These are phyloP conservation scores for Brachyptera risi DNA, from an alignment of 2,888 invertebrate species.

Conservation along the genomic window DNA sequence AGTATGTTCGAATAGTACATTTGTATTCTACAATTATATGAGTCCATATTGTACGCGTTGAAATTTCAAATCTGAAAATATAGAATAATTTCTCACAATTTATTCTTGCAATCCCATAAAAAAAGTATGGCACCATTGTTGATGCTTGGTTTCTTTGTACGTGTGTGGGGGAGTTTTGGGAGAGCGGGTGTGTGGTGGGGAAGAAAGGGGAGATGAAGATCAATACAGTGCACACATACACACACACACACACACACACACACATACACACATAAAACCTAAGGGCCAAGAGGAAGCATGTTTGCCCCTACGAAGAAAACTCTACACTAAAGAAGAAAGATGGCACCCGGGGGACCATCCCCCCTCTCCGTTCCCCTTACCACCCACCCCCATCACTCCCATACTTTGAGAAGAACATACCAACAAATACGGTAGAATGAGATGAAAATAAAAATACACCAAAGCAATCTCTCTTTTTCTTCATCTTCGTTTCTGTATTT, in stretches of 20 bases:
- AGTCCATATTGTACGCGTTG: too few species aligned
- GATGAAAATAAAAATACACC: neutral
- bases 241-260: neutral
- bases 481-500: neutral
- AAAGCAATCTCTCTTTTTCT: neutral
- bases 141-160: conserved; percentile 3
- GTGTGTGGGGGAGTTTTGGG: too few species aligned
- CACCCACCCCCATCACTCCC: neutral
- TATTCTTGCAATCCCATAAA: neutral
- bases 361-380: neutral
- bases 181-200: neutral
- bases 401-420: neutral
- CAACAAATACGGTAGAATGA: neutral
- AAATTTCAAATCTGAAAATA: too few species aligned
- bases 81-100: neutral
- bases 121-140: neutral
- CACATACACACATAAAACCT: neutral
- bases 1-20: too few species aligned
- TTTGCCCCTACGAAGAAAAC: neutral
- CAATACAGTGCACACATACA: conserved; percentile 4
- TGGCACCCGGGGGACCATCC: neutral
- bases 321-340: neutral
- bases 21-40: too few species aligned
- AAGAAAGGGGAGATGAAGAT: neutral
- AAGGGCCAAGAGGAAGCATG: neutral